phyloP scores from a whole-genome alignment of 1,140 invertebrate species.

The Macrosteles quadrilineatus region DNA sequence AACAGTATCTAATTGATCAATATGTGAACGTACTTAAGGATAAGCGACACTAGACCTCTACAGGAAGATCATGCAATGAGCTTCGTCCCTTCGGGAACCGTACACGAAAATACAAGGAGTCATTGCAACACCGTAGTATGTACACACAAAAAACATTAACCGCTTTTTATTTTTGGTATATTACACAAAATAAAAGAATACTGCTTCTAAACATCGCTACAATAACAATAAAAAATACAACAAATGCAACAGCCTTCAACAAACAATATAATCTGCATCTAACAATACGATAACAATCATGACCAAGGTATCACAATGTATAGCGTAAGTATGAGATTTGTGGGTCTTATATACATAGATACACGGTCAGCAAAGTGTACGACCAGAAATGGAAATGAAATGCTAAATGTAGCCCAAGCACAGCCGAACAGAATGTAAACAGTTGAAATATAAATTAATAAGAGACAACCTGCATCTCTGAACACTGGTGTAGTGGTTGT shows the following conservation, averaged over 20 bases:
- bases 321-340: slow-evolving; percentile 13
- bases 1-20: too few species aligned
- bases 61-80: too few species aligned
- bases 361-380: neutral
- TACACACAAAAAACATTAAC: slow-evolving; percentile 21
- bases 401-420: too few species aligned
- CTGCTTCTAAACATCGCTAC: slow-evolving; percentile 23
- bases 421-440: too few species aligned
- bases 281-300: slow-evolving; percentile 28
- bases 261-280: slow-evolving; percentile 30
- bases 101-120: too few species aligned
- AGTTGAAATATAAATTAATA: too few species aligned
- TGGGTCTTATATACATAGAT: slow-evolving; percentile 25
- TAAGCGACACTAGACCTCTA: too few species aligned
- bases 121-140: neutral
- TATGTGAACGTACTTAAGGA: too few species aligned
- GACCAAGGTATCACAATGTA: slow-evolving; percentile 25
- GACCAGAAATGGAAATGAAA: too few species aligned
- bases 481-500: too few species aligned
- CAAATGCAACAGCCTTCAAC: slow-evolving; percentile 31
- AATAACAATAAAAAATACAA: slow-evolving; percentile 32
- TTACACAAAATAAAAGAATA: slow-evolving; percentile 21
- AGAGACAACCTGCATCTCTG: too few species aligned
- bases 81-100: too few species aligned
- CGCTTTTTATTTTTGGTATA: neutral